Conservation (phyloP, 2,113 vertebrate species). For the Mormyrus iriodes region DNA sequence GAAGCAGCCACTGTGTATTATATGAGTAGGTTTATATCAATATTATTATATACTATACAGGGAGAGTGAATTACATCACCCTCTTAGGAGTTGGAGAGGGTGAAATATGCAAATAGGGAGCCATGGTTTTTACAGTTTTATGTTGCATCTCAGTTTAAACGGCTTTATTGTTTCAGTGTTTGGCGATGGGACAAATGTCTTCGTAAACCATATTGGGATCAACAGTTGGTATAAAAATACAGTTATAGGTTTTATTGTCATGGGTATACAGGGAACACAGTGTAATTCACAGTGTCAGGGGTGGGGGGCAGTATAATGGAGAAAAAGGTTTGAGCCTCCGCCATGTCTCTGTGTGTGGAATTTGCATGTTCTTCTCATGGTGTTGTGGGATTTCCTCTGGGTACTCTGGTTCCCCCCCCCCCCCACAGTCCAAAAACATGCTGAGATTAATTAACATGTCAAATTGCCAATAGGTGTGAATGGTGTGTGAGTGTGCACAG, state of each 20-base stretch:
- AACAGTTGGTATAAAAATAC: not conserved
- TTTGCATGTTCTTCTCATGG: not conserved
- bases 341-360: not conserved
- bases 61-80: not conserved
- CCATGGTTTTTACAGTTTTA: not conserved
- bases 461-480: not conserved
- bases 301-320: not conserved
- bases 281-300: not conserved
- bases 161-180: not conserved
- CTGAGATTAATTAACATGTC: not conserved
- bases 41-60: not conserved
- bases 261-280: not conserved
- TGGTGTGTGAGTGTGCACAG: not conserved
- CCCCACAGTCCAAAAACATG: not conserved
- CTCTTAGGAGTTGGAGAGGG: not conserved
- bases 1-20: not conserved
- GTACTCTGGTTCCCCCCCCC: not conserved
- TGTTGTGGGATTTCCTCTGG: not conserved
- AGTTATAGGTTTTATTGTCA: not conserved
- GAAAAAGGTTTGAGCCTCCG: not conserved
- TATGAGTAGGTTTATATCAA: not conserved
- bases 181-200: not conserved
- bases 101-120: not conserved
- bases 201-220: not conserved
- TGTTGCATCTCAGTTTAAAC: not conserved